Conservation (phyloP, 2,888 invertebrate genomes). For the Tachina fera region DNA sequence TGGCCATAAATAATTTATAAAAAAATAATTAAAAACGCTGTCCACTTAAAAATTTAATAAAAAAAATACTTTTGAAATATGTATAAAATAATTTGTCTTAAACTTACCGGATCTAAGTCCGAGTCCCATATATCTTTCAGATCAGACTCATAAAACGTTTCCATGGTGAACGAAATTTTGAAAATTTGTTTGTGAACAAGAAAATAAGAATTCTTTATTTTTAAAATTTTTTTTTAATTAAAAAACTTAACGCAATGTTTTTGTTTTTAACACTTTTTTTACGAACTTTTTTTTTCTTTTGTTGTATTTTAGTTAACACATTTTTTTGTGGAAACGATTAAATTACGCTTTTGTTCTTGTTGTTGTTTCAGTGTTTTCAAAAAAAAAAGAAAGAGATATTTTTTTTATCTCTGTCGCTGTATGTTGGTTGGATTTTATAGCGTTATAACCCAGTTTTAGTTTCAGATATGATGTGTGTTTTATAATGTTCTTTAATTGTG, state of each 20-base stretch:
- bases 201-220: conserved; percentile 8
- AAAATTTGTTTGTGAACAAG: background rate
- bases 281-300: conserved; percentile 12
- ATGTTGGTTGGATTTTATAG: conserved; percentile 47
- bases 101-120: conserved; percentile 92
- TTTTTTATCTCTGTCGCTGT: conserved; percentile 26
- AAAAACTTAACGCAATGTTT: background rate
- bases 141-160: conserved; percentile 90
- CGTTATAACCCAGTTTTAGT: conserved; percentile 61
- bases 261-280: conserved; percentile 14
- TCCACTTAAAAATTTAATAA: background rate
- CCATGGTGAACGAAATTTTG: conserved; percentile 84
- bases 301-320: conserved; percentile 13
- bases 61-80: background rate
- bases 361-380: conserved; percentile 13
- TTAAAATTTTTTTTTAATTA: conserved; percentile 11
- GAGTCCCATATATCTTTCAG: conserved; percentile 92
- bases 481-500: conserved; percentile 37
- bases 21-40: too few relatives aligned
- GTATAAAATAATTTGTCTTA: background rate
- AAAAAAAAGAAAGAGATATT: conserved; percentile 16
- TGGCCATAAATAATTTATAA: too few relatives aligned
- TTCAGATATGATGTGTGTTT: conserved; percentile 4
- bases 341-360: conserved; percentile 12
- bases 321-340: conserved; percentile 16